A percentile compares a stretch with the other conserved stretches of the same genome.
phyloP scores from a whole-genome alignment of 2,113 vertebrate species.

The Neofelis nebulosa region DNA sequence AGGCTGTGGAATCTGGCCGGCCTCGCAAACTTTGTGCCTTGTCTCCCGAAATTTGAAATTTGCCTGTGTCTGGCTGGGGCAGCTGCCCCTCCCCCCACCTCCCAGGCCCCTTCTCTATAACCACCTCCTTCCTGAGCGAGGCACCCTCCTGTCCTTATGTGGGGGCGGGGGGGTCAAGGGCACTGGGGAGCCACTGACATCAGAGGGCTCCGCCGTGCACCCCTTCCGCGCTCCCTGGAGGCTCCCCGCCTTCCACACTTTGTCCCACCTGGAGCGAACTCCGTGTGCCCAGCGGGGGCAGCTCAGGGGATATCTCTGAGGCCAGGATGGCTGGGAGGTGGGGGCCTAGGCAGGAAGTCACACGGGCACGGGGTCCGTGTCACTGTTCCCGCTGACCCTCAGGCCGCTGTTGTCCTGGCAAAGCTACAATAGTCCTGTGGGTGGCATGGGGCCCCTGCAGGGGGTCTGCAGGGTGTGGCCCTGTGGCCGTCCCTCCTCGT shows the following conservation, averaged over 20 bases:
- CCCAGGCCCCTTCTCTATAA: fast-evolving
- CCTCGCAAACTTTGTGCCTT: too few relatives aligned
- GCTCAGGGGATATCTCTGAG: neutral
- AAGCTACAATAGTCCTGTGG: fast-evolving
- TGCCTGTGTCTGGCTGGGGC: neutral
- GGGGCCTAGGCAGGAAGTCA: fast-evolving
- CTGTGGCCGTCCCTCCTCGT: neutral
- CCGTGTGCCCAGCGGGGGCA: fast-evolving
- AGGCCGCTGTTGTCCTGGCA: neutral
- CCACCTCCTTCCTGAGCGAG: neutral
- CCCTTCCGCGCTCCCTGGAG: neutral
- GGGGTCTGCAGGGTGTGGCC: too few relatives aligned
- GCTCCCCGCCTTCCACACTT: too few relatives aligned
- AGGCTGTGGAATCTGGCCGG: neutral
- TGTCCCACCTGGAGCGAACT: neutral
- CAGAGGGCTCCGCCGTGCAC: fast-evolving
- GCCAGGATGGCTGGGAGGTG: fast-evolving
- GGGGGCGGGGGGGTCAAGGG: neutral
- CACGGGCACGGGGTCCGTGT: fast-evolving
- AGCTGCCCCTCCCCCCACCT: neutral
- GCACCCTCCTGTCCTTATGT: fast-evolving
- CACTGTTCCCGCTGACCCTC: neutral
- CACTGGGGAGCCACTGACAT: neutral
- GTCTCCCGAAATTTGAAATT: neutral
- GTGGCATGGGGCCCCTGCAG: fast-evolving